Conservation (phyloP, 2,888 invertebrate genomes). For the Trimorus sp. region DNA sequence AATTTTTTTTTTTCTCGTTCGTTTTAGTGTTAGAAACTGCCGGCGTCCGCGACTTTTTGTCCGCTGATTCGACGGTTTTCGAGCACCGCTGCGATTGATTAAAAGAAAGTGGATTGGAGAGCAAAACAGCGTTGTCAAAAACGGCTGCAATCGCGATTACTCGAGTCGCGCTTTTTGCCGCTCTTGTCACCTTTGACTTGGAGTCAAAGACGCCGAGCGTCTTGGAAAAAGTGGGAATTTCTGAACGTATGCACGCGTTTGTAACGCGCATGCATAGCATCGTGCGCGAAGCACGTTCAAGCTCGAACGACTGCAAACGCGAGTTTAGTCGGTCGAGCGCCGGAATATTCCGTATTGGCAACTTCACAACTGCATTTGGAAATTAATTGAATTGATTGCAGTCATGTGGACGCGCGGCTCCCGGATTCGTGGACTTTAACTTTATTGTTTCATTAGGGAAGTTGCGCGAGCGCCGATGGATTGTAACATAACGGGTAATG, state of each 20-base stretch:
- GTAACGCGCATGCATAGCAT: slow-evolving; percentile 27
- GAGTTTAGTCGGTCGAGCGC: slow-evolving; percentile 23
- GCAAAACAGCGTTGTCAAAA: neutral
- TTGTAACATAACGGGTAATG: too few species aligned
- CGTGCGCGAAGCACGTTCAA: slow-evolving; percentile 13
- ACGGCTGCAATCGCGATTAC: slow-evolving; percentile 11
- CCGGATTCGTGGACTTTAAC: too few species aligned
- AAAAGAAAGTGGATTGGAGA: too few species aligned
- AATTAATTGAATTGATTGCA: slow-evolving; percentile 4
- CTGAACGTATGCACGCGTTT: slow-evolving; percentile 31
- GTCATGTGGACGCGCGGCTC: neutral
- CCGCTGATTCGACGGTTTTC: too few species aligned
- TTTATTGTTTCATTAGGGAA: too few species aligned
- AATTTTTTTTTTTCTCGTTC: too few species aligned
- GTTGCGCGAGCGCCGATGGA: too few species aligned
- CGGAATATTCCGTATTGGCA: slow-evolving; percentile 17
- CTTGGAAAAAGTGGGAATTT: slow-evolving; percentile 15
- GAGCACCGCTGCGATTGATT: too few species aligned
- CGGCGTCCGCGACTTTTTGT: too few species aligned
- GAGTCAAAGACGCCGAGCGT: slow-evolving; percentile 34
- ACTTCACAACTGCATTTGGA: neutral
- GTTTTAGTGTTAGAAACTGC: too few species aligned
- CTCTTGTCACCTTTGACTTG: slow-evolving; percentile 17
- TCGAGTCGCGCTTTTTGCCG: neutral
- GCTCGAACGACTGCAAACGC: slow-evolving; percentile 22